These are phyloP conservation scores for Torymus texanus DNA, from an alignment of 2,888 invertebrate genomes.

Conservation along the genomic window DNA sequence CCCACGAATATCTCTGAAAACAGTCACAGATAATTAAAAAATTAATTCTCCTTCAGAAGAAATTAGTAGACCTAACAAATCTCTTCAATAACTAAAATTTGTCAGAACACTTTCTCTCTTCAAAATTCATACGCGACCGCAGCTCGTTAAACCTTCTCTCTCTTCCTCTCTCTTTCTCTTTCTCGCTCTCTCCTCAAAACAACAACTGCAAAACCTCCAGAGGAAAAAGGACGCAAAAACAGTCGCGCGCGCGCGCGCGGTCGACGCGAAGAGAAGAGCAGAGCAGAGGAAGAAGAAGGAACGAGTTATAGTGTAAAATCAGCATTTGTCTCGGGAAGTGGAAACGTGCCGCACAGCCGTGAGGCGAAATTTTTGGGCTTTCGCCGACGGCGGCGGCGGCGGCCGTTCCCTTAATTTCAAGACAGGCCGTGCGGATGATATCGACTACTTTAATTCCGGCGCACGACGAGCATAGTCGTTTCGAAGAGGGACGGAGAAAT, in stretches of 20 bases:
- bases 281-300: constrained; percentile 14
- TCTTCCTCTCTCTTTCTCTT: too few relatives aligned
- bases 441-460: constrained; percentile 71
- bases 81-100: too few relatives aligned
- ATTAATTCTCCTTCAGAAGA: too few relatives aligned
- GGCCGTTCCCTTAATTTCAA: constrained; percentile 69
- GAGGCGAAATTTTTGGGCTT: constrained; percentile 46
- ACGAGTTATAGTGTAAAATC: constrained; percentile 57
- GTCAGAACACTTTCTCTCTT: too few relatives aligned
- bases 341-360: constrained; percentile 57
- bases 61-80: too few relatives aligned
- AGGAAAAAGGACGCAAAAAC: neutral
- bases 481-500: constrained; percentile 44
- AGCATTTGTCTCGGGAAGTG: constrained; percentile 54
- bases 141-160: constrained; percentile 20
- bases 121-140: constrained; percentile 24
- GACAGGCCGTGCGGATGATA: constrained; percentile 71
- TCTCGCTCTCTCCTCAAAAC: neutral
- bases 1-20: too few relatives aligned
- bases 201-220: neutral
- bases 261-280: constrained; percentile 21
- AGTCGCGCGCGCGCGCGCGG: too few relatives aligned
- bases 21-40: too few relatives aligned
- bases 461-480: constrained; percentile 61
- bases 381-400: constrained; percentile 27